Evolutionary conservation across 2,888 invertebrate species (phyloP).

Genomic region (Scaptodrosophila latifasciaeformis): DNA sequence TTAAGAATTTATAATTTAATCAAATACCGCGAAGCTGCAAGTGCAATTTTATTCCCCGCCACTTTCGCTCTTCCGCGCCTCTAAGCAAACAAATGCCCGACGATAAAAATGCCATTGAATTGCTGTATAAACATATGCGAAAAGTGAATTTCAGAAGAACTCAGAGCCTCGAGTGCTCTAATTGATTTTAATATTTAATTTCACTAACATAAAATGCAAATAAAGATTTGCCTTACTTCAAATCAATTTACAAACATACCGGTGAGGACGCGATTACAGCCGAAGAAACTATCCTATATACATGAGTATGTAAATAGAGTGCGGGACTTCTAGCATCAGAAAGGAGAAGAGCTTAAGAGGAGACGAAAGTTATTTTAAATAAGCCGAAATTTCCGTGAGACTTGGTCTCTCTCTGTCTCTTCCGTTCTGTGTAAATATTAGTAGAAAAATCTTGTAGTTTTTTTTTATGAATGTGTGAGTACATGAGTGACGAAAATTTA

Average conservation of each 20-base stretch:
- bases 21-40: neutral
- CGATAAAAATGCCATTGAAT: neutral
- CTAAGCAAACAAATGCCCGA: conserved; percentile 21
- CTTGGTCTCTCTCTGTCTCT: too few species aligned
- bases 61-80: neutral
- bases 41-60: neutral
- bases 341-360: neutral
- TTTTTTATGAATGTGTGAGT: neutral
- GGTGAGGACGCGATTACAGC: neutral
- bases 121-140: neutral
- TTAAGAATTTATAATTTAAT: neutral
- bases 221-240: conserved; percentile 23
- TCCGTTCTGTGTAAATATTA: too few species aligned
- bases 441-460: too few species aligned
- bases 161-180: conserved; percentile 41
- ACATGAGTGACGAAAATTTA: neutral
- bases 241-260: conserved; percentile 41
- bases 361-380: neutral
- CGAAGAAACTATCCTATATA: neutral
- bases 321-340: neutral
- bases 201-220: conserved; percentile 47
- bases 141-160: neutral
- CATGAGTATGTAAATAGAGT: neutral
- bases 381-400: neutral
- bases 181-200: conserved; percentile 66